Base-by-base conservation (phyloP, 2,888 invertebrate species). In the Scaeva pyrastri region DNA sequence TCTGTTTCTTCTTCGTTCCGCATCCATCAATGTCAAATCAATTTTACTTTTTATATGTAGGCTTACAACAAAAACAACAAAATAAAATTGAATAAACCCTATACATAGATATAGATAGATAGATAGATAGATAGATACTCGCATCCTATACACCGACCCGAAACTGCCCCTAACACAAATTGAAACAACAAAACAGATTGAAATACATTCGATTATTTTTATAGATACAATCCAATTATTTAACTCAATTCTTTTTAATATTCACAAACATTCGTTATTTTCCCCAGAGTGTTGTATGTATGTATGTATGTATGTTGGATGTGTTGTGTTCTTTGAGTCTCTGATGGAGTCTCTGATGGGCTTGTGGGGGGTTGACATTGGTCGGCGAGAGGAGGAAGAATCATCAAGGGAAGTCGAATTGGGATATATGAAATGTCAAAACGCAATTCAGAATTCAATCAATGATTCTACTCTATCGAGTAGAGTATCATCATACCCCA, bases 221-320 rank as follows among this genome's bases (percentile, higher is more conserved):
- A 81, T 85, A 81, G 81, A 81, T 62, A 85, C 68, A 85, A 85
- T 85, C 85, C 85, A 85, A 85, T 85, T 85, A 81, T 85, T 80
- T 81, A 76, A 80, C 81, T 76, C 80, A 36, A 58, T 64, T 80
- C 71, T 71, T 80, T 80, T 80, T 66, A 84, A 84, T 80, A 84
- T 80, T 64, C 84, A 80, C 75, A 74, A 84, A 80, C 79, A 73
- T 31, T 64, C 64, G 62, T 62, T 43, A 48, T 79, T 64, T 48
- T 56, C 52, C 70, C 60, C 41, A 5, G 55, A 60, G 60, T 39
- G 16, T 12, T 50, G 21, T 45, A 16, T 64, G n/a, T 64, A n/a
- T n/a, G n/a, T n/a, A n/a, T 41, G 11, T 11, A 12, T 1, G 39
- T 19, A 19, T 36, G 19, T 58, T 36, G 19, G n/a, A n/a, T n/a